A percentile compares a stretch with the other conserved stretches of the same genome.
These are phyloP conservation scores for Temnothorax unifasciatus DNA, from an alignment of 2,888 invertebrate genomes.

Conservation along the genomic window DNA sequence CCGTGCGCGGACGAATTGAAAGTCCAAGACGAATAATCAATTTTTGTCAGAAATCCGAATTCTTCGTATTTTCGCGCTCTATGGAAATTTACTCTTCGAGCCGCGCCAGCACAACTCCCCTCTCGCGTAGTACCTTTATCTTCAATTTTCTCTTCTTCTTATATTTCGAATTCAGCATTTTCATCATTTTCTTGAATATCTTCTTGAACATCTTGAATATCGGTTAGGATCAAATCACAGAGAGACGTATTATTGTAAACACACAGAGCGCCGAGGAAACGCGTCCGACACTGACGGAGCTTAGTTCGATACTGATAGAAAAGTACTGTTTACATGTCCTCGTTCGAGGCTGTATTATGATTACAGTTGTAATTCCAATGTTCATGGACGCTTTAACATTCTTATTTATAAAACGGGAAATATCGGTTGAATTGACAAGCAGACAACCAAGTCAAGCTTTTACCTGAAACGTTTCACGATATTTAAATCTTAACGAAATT, in stretches of 20 bases:
- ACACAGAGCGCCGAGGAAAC: neutral
- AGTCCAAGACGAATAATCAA: conserved; percentile 9
- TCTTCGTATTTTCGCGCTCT: neutral
- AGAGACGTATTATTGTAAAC: conserved; percentile 2
- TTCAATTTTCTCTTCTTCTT: conserved; percentile 20
- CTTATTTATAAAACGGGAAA: neutral
- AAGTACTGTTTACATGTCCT: conserved; percentile 12
- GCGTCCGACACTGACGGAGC: neutral
- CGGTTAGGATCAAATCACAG: conserved; percentile 27
- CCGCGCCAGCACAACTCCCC: too few relatives aligned
- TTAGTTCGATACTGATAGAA: conserved; percentile 16
- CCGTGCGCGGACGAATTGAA: neutral
- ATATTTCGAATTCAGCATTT: neutral
- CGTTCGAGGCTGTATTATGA: conserved; percentile 15
- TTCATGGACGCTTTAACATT: too few relatives aligned
- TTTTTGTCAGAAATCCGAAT: neutral
- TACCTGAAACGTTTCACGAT: neutral
- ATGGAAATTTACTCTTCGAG: neutral
- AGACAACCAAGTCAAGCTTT: neutral
- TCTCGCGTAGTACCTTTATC: neutral
- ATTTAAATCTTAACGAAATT: neutral
- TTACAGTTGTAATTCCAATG: neutral
- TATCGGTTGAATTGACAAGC: neutral
- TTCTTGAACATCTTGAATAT: conserved; percentile 10
- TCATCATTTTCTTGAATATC: conserved; percentile 22